phyloP scores from a whole-genome alignment of 2,797 vertebrate genomes.

The Pelodytes ibericus region DNA sequence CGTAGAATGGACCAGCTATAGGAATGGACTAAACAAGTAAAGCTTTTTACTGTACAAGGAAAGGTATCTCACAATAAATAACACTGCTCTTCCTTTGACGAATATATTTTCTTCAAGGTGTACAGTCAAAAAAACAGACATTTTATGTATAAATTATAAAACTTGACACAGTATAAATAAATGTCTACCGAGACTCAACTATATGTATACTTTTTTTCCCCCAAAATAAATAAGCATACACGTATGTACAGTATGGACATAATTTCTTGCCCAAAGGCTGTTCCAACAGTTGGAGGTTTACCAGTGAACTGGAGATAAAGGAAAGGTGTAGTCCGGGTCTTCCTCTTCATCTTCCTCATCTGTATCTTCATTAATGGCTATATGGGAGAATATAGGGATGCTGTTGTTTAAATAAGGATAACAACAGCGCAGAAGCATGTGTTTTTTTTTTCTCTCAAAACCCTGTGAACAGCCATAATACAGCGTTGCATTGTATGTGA shows the following conservation, averaged over 20 bases:
- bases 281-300: conserved; percentile 84
- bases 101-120: conserved; percentile 98
- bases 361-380: conserved; percentile 99
- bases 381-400: conserved; percentile 98
- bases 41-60: conserved; percentile 94
- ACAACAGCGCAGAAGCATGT: conserved; percentile 93
- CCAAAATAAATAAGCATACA: conserved; percentile 99
- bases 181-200: conserved; percentile 97
- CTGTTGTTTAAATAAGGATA: conserved; percentile 97
- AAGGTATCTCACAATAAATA: conserved; percentile 98
- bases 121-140: conserved; percentile 96
- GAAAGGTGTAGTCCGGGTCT: conserved; percentile 96
- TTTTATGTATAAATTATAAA: conserved; percentile 99
- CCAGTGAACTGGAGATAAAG: conserved; percentile 97
- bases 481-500: conserved; percentile 76
- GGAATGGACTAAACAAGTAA: conserved; percentile 94
- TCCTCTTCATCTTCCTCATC: conserved; percentile 96
- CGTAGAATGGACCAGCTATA: conserved; percentile 77
- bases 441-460: conserved; percentile 69
- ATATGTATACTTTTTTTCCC: conserved; percentile 96
- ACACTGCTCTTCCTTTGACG: conserved; percentile 99
- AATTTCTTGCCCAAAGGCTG: conserved; percentile 87
- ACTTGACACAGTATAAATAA: conserved; percentile 99
- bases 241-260: conserved; percentile 99
- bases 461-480: conserved; percentile 84